Base-by-base conservation (phyloP, 2,797 vertebrate species). In the Paramormyrops hopkinsi region DNA sequence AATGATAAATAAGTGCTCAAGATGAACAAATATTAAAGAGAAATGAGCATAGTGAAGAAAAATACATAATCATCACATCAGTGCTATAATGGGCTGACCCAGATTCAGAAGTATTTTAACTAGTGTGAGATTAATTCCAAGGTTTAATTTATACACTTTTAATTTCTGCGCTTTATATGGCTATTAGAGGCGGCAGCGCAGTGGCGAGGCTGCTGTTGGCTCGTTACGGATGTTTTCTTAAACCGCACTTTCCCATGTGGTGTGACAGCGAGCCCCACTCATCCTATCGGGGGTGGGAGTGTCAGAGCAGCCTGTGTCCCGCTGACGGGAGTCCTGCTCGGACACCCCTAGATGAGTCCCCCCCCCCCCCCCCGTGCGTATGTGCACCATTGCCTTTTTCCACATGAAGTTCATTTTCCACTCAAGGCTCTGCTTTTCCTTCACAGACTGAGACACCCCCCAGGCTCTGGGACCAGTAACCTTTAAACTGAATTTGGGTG, bases 361-460 rank as follows among this genome's bases (percentile, higher is more conserved):
- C 41, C 95, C 92, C 91, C 93, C 92, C 93, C 92, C 94, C 93
- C 95, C 94, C 94, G 94, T 93, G n/a, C n/a, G n/a, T n/a, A n/a
- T n/a, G n/a, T n/a, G n/a, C 92, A 69, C 25, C 9, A 29, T 92
- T 90, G 91, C 92, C 90, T 94, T 95, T 95, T 95, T 94, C 95
- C 94, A 95, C 95, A 95, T 95, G 93, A 95, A 95, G 93, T 95
- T 95, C 94, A 95, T 94, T 93, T 93, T 93, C 93, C 94, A 93
- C 95, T 95, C 93, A 92, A 95, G 95, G 95, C 94, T 93, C 92
- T 93, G 92, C 54, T 25, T 89, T 84, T 86, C 51, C 56, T 86
- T 86, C 94, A 94, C 94, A 94, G 87, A n/a, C 50, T 93, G 93
- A 76, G 69, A 65, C 29, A 8, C 62, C 69, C 90, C 76, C 92